Conservation (phyloP, 2,113 vertebrate species). For the Lipophrys pholis region DNA sequence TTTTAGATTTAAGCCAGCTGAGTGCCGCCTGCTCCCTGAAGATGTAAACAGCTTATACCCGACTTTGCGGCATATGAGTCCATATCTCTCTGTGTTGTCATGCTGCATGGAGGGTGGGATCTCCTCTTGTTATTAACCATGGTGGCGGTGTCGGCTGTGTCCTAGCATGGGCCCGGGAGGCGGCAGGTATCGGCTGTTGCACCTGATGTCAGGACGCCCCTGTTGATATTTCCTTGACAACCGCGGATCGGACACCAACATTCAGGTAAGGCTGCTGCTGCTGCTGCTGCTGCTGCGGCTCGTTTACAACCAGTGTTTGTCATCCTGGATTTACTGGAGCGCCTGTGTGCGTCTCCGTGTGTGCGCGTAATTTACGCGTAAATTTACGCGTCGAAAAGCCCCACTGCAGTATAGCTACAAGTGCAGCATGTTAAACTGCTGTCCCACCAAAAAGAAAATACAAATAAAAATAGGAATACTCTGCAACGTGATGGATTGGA, state of each 20-base stretch:
- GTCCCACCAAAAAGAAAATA: too few species aligned
- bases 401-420: too few species aligned
- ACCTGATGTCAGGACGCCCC: conserved; percentile 68
- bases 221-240: conserved; percentile 69
- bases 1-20: neutral
- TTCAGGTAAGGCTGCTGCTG: conserved; percentile 56
- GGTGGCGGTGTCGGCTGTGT: neutral
- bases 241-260: conserved; percentile 64
- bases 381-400: conserved; percentile 1
- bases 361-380: neutral
- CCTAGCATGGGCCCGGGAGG: conserved; percentile 28
- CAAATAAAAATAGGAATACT: too few species aligned
- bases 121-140: neutral
- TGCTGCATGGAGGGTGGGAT: neutral
- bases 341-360: neutral
- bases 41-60: conserved; percentile 67
- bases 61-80: conserved; percentile 58
- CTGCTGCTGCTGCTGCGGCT: neutral
- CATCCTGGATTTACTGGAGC: conserved; percentile 12
- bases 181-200: conserved; percentile 53
- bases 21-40: neutral
- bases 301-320: neutral
- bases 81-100: neutral
- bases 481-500: too few species aligned
- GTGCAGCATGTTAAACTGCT: too few species aligned